Base-by-base conservation (phyloP, 1,140 invertebrate species). In the Papilio helenus region DNA sequence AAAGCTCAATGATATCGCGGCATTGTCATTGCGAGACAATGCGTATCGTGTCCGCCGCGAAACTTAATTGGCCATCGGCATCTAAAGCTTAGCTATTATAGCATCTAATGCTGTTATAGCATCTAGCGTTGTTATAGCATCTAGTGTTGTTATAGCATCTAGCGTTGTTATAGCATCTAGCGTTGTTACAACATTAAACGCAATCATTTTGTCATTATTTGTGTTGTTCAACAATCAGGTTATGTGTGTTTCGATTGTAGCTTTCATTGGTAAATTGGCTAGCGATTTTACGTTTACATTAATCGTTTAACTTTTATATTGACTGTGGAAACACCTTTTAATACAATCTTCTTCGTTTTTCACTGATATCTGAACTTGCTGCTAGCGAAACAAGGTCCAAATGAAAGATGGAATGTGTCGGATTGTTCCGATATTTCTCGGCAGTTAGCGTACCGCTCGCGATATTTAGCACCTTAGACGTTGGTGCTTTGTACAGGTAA, bases 361-460 rank as follows among this genome's bases (percentile, higher is more conserved):
- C 3, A 34, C 12, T 8, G 18, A 34, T 26, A 29, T 10, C 58
- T 8, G 61, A 68, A 68, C 26, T 26, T 14, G 26, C 7, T 68
- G 61, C 61, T 68, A 68, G 61, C 61, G 26, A 34, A 68, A 68
- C 61, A 68, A 68, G 61, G 61, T 68, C 26, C 61, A 68, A 68
- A 76, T 39, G 51, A 44, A 65, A 76, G 58, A 83, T 80, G 86
- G 84, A 87, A 88, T 88, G 80, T 88, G 82, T 83, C 84, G 84
- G 85, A 85, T 83, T 86, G 87, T 87, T 83, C 80, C 80, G 84
- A 88, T 82, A 89, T 88, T 89, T 90, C 84, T 84, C 87, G 84
- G 77, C 81, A 84, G 85, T 88, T 89, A 90, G 82, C 83, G 83
- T 68, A 80, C 55, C 58, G 76, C 58, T 83, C 79, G 81, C 73